Base-by-base conservation (phyloP, 2,888 invertebrate genomes). In the Empis stercorea region DNA sequence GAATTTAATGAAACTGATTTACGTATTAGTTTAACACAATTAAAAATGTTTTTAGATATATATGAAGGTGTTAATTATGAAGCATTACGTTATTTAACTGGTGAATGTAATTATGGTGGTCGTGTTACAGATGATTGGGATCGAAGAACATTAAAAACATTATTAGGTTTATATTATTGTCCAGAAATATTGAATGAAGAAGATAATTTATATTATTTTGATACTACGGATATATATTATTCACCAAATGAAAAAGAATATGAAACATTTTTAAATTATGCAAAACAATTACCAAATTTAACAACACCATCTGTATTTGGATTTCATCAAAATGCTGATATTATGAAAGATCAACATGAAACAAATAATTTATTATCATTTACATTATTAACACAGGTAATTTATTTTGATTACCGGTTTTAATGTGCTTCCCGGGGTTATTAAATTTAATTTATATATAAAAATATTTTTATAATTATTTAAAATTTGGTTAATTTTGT, bases 101-200 rank as follows among this genome's bases (percentile, higher is more conserved):
- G 94, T 1, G 94, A 95, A 70, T 94, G 94, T 61, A 94, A 94
- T 73, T 96, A 95, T 63, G 95, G 95, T 9, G 95, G 95, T 0
- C 78, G 93, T 50, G 94, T 96, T 4, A 95, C 94, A 0, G 95
- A 95, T 63, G 89, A 92, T 63, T 93, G 93, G 91, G 95, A 96
- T 71, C 75, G 94, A 16, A 76, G 94, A 45, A 84, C 84, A 15
- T 75, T 95, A 44, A 80, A 79, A 59, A 92, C 93, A 0, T 83
- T 94, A 50, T 72, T 95, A 34, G 70, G 66, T 47, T 82, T 82
- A 59, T 94, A 86, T 67, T 94, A 89, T 68, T 83, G 80, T 60
- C 73, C 77, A 9, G 73, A 71, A 36, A 73, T 87, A 9, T 73
- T 91, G 5, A 73, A 76, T 44, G 70, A 77, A 38, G 73, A 73